A percentile compares a stretch with the other conserved stretches of the same genome.
Evolutionary conservation across 2,113 vertebrate genomes (phyloP).

Genomic region (Prolemur simus): DNA sequence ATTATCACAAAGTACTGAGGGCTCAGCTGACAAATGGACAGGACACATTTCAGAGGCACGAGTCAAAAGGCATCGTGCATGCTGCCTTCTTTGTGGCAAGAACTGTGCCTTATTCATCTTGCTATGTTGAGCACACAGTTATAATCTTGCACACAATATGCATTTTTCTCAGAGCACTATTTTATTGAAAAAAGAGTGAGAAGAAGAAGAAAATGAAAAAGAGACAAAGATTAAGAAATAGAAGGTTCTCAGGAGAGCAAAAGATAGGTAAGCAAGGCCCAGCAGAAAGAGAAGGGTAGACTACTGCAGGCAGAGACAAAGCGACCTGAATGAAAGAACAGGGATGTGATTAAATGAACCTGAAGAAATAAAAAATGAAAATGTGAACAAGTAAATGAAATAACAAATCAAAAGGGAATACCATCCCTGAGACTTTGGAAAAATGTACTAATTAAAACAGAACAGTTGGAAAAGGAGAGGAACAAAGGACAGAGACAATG

Average conservation of each 20-base stretch:
- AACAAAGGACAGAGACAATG: not conserved
- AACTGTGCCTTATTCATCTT: not conserved
- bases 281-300: not conserved
- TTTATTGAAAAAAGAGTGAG: slow-evolving; percentile 6
- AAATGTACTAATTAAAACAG: not conserved
- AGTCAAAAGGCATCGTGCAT: not conserved
- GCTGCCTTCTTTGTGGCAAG: not conserved
- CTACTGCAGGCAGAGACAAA: not conserved
- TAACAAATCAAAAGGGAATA: not conserved
- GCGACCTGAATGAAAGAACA: not conserved
- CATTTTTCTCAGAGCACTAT: not conserved
- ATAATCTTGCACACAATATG: not conserved
- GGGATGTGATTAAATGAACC: not conserved
- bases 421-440: not conserved
- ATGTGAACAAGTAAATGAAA: not conserved
- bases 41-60: not conserved
- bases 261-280: not conserved
- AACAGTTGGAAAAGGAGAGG: not conserved
- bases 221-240: not conserved
- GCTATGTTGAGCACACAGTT: not conserved
- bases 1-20: not conserved
- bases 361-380: not conserved
- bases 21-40: not conserved
- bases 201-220: not conserved
- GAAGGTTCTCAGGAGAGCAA: not conserved